Evolutionary conservation across 23 tunicate genomes (phyloP).

Genomic region (Corella eumyota): DNA sequence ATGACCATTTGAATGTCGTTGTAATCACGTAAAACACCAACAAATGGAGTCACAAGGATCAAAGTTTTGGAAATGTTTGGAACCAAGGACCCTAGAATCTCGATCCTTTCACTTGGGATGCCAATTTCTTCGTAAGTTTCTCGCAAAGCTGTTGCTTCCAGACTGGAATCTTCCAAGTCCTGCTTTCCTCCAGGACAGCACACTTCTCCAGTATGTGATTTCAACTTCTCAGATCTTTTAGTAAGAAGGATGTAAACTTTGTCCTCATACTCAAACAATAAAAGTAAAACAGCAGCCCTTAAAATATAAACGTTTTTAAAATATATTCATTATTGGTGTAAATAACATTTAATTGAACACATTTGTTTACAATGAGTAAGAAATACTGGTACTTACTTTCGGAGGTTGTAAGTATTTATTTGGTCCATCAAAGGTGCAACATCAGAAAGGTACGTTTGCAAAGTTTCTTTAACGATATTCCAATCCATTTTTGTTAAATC

Average conservation of each 20-base stretch:
- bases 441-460: too few species aligned
- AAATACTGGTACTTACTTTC: too few species aligned
- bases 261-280: constrained; percentile 2
- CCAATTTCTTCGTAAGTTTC: constrained; percentile 62
- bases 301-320: constrained; percentile 2
- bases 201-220: constrained; percentile 7
- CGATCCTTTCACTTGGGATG: constrained; percentile 1
- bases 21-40: constrained; percentile 17
- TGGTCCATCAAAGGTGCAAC: too few species aligned
- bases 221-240: constrained; percentile 14
- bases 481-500: too few species aligned
- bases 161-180: constrained; percentile 13
- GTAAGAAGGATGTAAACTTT: constrained; percentile 10
- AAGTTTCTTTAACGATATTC: too few species aligned
- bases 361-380: too few species aligned
- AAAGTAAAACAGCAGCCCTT: constrained; percentile 14
- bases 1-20: constrained; percentile 4
- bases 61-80: constrained; percentile 6
- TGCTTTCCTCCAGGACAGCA: constrained; percentile 55
- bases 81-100: constrained; percentile 10
- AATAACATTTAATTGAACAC: too few species aligned
- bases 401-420: too few species aligned
- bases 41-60: constrained; percentile 13
- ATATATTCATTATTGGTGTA: too few species aligned
- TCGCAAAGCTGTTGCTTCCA: constrained; percentile 23